Conservation (phyloP, 1,140 invertebrate genomes). For the Drosophila paulistorum region DNA sequence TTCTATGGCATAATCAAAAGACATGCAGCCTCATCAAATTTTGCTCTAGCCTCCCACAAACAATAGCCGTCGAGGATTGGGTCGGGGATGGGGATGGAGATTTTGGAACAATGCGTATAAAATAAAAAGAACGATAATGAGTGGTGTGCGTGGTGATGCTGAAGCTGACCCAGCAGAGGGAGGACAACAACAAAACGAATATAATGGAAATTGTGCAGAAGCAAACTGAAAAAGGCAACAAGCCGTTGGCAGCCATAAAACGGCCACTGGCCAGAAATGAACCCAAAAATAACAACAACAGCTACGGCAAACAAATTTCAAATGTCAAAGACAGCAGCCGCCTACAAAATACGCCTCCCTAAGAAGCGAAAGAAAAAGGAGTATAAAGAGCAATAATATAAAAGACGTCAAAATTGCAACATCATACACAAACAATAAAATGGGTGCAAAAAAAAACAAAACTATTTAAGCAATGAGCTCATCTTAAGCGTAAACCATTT, state of each 20-base stretch:
- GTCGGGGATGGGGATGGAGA: background rate
- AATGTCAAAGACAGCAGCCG: conserved; percentile 12
- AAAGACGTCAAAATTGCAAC: background rate
- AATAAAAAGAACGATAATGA: conserved; percentile 72
- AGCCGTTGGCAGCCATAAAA: conserved; percentile 65
- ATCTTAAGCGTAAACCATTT: no score
- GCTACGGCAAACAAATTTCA: background rate
- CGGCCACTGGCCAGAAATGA: conserved; percentile 39
- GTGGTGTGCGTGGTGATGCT: conserved; percentile 52
- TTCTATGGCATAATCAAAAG: conserved; percentile 69
- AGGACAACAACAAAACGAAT: conserved; percentile 6
- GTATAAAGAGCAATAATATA: background rate
- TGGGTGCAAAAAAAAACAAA: no score
- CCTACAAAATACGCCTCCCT: background rate
- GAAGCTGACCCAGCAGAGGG: conserved; percentile 47
- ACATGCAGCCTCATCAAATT: conserved; percentile 74
- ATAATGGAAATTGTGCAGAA: conserved; percentile 35
- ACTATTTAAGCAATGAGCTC: no score
- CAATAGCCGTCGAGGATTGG: conserved; percentile 8
- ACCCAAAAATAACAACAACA: conserved; percentile 24
- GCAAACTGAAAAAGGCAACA: conserved; percentile 68
- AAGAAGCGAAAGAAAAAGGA: background rate
- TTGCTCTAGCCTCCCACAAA: conserved; percentile 23
- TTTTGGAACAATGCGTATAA: conserved; percentile 63
- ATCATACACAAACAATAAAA: no score